Percentiles rank a stretch among this genome's conserved stretches.
phyloP scores from a whole-genome alignment of 92 coral and sea anemone species.

The Siderastrea siderea region DNA sequence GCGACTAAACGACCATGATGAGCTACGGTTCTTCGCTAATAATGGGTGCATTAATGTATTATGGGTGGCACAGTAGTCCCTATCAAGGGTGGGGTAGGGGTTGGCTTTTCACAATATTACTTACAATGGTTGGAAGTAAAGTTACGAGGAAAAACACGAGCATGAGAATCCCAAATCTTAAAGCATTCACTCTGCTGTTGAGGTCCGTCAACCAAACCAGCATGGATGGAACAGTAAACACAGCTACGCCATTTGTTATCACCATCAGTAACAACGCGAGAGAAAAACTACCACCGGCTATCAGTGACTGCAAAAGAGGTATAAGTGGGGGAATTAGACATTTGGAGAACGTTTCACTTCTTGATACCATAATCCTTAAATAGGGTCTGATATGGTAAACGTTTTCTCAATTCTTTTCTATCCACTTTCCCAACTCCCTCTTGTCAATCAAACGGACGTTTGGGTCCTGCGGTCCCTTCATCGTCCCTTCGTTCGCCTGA shows the following conservation, averaged over 20 bases:
- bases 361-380: too few species aligned
- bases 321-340: too few species aligned
- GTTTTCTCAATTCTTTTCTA: too few species aligned
- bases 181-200: conserved; percentile 60
- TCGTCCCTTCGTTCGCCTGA: too few species aligned
- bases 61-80: not conserved
- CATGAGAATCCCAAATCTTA: conserved; percentile 73
- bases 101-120: conserved; percentile 8
- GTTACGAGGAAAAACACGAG: conserved; percentile 74
- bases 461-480: too few species aligned
- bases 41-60: not conserved
- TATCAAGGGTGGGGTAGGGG: not conserved
- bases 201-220: conserved; percentile 86
- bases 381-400: too few species aligned
- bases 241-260: conserved; percentile 86
- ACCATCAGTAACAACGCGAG: conserved; percentile 82
- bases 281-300: conserved; percentile 89
- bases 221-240: conserved; percentile 84
- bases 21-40: too few species aligned
- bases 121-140: conserved; percentile 84
- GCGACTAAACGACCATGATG: too few species aligned
- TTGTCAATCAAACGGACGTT: too few species aligned
- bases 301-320: conserved; percentile 54
- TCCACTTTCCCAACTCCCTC: too few species aligned
- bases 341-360: too few species aligned